Percentiles rank a stretch among this genome's conserved stretches.
These are phyloP conservation scores for Matsumurasca onukii DNA, from an alignment of 1,140 invertebrate species.

Conservation along the genomic window DNA sequence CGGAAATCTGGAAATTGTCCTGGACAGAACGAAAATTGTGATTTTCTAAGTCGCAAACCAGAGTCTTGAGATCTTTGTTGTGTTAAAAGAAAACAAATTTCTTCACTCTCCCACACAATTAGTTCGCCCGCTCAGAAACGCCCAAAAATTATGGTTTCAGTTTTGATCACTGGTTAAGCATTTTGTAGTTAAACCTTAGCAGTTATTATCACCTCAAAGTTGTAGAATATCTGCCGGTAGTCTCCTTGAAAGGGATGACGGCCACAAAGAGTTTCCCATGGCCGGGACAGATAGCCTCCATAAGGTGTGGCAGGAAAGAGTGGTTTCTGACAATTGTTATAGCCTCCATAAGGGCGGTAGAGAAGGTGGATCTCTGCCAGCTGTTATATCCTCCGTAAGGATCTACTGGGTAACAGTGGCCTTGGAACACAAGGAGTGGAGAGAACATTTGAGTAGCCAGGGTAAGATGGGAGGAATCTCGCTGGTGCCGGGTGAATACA, in stretches of 20 bases:
- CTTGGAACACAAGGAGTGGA: background rate
- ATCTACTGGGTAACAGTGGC: background rate
- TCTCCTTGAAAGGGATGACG: conserved; percentile 13
- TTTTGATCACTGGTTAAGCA: too few relatives aligned
- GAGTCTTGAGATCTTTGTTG: too few relatives aligned
- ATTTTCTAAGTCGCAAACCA: too few relatives aligned
- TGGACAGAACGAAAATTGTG: too few relatives aligned
- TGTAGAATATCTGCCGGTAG: background rate
- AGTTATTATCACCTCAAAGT: too few relatives aligned
- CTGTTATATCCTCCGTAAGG: background rate
- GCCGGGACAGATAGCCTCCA: background rate
- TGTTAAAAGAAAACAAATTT: too few relatives aligned
- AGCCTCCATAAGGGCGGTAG: background rate
- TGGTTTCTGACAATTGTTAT: background rate
- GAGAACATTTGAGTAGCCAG: background rate
- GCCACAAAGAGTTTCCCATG: conserved; percentile 13
- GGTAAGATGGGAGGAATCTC: background rate
- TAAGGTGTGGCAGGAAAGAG: background rate
- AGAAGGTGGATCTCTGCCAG: background rate
- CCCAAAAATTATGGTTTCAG: too few relatives aligned
- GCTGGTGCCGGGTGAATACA: background rate
- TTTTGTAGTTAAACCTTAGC: too few relatives aligned
- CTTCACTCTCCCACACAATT: too few relatives aligned
- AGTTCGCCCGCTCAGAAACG: too few relatives aligned
- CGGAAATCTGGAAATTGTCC: too few relatives aligned